Conservation (phyloP, 2,113 vertebrate genomes). For the Barnardius zonarius region DNA sequence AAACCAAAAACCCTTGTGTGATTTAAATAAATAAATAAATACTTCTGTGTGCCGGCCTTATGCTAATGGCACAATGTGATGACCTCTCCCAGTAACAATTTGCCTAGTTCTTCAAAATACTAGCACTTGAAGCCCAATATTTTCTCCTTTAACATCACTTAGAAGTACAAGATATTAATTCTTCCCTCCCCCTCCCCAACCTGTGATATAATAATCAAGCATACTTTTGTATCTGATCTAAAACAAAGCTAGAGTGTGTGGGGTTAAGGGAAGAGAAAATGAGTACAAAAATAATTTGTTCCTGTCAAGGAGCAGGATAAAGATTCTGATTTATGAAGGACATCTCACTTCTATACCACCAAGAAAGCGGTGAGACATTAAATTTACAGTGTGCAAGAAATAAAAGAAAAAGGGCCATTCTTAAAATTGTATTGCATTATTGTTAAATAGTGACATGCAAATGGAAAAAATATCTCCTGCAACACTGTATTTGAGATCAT, state of each 20-base stretch:
- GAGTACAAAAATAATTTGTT: neutral
- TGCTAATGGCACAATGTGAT: accelerated
- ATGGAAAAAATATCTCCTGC: neutral
- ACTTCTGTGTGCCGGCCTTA: neutral
- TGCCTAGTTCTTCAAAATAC: neutral
- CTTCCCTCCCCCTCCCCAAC: accelerated
- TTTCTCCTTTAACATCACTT: neutral
- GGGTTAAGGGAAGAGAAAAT: neutral
- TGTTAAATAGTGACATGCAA: neutral
- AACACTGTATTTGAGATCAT: neutral
- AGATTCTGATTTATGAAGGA: neutral
- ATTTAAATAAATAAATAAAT: neutral
- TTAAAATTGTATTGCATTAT: neutral
- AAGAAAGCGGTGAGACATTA: neutral
- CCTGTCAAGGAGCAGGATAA: neutral
- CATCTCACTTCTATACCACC: neutral
- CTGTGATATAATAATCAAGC: neutral
- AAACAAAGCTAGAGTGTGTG: neutral
- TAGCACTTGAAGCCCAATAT: neutral
- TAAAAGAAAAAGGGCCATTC: neutral
- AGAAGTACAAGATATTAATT: neutral
- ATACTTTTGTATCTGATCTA: neutral
- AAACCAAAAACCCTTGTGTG: neutral
- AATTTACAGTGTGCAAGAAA: neutral
- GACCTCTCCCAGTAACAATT: neutral